Percentiles rank a stretch among this genome's conserved stretches.
These are phyloP conservation scores for Zosterops borbonicus DNA, from an alignment of 2,113 vertebrate genomes.

Conservation along the genomic window DNA sequence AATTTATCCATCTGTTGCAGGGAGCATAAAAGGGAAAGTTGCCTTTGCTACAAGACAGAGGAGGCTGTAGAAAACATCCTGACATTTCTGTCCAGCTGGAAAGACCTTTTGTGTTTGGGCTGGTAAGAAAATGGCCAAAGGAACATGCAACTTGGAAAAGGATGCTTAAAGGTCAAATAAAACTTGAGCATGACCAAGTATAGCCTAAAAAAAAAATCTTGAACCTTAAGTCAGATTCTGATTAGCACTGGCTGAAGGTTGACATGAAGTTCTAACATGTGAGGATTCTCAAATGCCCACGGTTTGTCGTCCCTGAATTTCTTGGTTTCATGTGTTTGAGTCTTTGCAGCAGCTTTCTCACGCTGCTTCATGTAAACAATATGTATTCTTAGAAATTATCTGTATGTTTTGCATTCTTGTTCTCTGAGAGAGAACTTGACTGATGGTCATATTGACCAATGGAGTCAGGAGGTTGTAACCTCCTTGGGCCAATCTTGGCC, in stretches of 20 bases:
- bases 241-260: background rate
- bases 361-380: no score
- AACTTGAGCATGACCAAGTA: background rate
- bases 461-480: no score
- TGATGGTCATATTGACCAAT: no score
- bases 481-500: no score
- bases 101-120: background rate
- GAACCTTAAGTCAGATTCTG: background rate
- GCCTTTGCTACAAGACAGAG: background rate
- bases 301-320: background rate
- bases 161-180: background rate
- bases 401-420: no score
- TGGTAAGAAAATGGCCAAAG: background rate
- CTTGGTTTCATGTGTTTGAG: no score
- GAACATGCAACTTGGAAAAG: background rate
- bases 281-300: background rate
- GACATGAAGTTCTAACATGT: fast-evolving
- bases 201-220: background rate
- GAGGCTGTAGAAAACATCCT: background rate
- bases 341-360: no score
- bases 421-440: no score
- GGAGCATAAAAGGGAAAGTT: background rate
- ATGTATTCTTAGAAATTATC: no score
- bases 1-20: background rate
- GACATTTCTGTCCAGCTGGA: background rate